Evolutionary conservation across 2,888 invertebrate genomes (phyloP).

Genomic region (Arrhopalites spinosus): DNA sequence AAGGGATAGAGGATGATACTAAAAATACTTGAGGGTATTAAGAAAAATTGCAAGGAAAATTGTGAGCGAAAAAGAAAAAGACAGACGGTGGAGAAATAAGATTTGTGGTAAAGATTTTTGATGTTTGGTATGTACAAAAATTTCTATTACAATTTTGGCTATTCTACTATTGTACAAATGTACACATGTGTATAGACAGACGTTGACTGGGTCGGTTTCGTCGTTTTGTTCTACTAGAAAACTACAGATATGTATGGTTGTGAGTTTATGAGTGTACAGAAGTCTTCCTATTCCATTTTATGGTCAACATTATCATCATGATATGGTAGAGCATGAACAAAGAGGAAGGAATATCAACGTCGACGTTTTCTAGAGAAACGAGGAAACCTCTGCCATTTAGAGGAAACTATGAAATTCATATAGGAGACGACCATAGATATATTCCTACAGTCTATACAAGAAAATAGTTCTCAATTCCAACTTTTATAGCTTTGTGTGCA

Average conservation of each 20-base stretch:
- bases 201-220: neutral
- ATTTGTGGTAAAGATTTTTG: constrained; percentile 10
- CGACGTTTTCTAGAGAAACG: neutral
- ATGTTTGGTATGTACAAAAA: neutral
- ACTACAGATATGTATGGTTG: neutral
- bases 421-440: no score
- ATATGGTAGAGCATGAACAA: constrained; percentile 13
- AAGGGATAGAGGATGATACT: no score
- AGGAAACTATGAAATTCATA: no score
- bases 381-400: neutral
- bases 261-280: constrained; percentile 8
- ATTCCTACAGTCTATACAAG: neutral
- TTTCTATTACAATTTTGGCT: neutral
- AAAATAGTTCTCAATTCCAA: constrained; percentile 25
- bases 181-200: neutral
- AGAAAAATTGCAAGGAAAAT: neutral
- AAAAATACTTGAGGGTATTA: neutral
- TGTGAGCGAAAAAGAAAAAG: neutral
- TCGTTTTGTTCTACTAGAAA: neutral
- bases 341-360: neutral
- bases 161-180: no score
- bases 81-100: constrained; percentile 3
- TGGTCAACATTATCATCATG: constrained; percentile 31
- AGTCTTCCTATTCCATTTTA: constrained; percentile 28
- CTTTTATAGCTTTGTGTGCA: constrained; percentile 25